Percentiles rank a stretch among this genome's conserved stretches.
Evolutionary conservation across 1,140 invertebrate genomes (phyloP).

Genomic region (Solenopsis fugax): DNA sequence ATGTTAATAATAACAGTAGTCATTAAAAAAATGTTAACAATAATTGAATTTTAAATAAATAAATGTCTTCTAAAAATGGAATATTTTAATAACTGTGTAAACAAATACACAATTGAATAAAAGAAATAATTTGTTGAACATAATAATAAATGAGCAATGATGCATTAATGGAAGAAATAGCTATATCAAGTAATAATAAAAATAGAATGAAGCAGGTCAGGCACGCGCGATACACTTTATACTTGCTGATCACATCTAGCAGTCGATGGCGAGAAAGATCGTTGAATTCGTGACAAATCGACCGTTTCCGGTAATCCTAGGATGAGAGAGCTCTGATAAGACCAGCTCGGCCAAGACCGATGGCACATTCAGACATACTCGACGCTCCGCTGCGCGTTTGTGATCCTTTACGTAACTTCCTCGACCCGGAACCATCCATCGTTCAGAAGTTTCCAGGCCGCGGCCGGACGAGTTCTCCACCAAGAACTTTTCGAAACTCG

Average conservation of each 20-base stretch:
- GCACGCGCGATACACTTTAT: background rate
- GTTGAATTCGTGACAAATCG: constrained; percentile 45
- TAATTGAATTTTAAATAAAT: constrained; percentile 9
- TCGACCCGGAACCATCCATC: constrained; percentile 69
- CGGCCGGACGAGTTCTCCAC: constrained; percentile 67
- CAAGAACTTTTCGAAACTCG: constrained; percentile 70
- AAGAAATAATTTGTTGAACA: background rate
- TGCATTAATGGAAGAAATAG: background rate
- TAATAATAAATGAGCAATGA: background rate
- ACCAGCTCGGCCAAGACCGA: constrained; percentile 37
- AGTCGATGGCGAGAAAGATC: constrained; percentile 29
- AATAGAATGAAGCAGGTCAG: constrained; percentile 10
- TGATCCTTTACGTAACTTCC: constrained; percentile 72
- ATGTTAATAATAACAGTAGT: background rate
- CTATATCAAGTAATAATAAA: background rate
- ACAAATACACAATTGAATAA: background rate
- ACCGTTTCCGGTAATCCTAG: constrained; percentile 51
- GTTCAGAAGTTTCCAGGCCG: constrained; percentile 72
- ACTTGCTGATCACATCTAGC: constrained; percentile 9
- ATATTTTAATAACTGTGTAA: background rate
- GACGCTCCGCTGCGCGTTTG: constrained; percentile 42
- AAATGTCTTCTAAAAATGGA: background rate
- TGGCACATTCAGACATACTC: constrained; percentile 64
- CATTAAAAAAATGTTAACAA: background rate
- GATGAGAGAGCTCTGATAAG: constrained; percentile 55